These are phyloP conservation scores for Novumbra hubbsi DNA, from an alignment of 2,797 vertebrate species.

Conservation along the genomic window DNA sequence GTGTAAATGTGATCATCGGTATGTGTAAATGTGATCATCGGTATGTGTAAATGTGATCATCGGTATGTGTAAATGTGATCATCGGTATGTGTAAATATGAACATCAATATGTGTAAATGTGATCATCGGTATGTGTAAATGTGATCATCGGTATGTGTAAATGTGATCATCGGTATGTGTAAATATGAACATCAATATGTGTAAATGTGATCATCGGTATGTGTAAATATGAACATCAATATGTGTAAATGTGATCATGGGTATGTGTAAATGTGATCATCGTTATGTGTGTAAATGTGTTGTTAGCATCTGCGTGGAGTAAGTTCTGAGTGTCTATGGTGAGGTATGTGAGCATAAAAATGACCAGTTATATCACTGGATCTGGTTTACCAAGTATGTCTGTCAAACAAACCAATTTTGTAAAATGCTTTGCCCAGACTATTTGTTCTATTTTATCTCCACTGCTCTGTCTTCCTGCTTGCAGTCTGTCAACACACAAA, in stretches of 20 bases:
- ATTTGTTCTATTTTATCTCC: conserved; percentile 22
- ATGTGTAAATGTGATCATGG: neutral
- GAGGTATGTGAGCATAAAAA: conserved; percentile 1
- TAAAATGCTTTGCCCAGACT: conserved; percentile 1
- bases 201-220: too few relatives aligned
- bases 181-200: too few relatives aligned
- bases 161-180: too few relatives aligned
- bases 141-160: neutral
- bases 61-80: neutral
- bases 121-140: neutral
- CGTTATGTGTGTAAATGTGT: neutral
- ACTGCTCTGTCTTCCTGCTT: conserved; percentile 52
- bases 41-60: neutral
- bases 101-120: neutral
- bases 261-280: neutral
- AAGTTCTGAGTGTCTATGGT: neutral
- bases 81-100: too few relatives aligned
- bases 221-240: too few relatives aligned
- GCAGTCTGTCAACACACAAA: conserved; percentile 21
- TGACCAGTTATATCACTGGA: neutral
- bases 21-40: neutral
- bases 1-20: neutral
- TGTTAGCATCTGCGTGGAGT: neutral
- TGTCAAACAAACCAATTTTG: conserved; percentile 18
- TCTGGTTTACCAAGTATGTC: conserved; percentile 23